phyloP scores from a whole-genome alignment of 1,140 invertebrate species.

The Rhagoletis zephyria region DNA sequence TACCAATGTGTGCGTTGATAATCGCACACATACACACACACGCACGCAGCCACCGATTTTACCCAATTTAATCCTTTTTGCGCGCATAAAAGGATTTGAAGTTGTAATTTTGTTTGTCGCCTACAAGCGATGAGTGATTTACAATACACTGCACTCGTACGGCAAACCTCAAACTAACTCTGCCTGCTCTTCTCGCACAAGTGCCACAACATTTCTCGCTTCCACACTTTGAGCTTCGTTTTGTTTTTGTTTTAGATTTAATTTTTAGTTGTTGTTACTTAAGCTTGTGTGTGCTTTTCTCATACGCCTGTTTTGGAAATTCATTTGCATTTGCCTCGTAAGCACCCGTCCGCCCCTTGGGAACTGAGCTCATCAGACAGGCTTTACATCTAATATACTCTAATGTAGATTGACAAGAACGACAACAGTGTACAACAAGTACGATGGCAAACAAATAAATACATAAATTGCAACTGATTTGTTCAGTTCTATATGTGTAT shows the following conservation, averaged over 20 bases:
- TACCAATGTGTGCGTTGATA: not conserved
- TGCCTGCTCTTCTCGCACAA: not conserved
- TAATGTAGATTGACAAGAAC: not conserved
- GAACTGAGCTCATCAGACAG: not conserved
- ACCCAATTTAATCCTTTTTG: slow-evolving; percentile 40
- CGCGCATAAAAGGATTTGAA: slow-evolving; percentile 51
- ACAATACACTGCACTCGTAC: not conserved
- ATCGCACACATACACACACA: not conserved
- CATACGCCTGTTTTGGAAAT: not conserved
- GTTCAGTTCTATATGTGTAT: not conserved
- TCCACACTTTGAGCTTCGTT: not conserved
- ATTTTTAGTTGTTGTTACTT: not conserved
- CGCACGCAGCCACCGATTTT: not conserved
- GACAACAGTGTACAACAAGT: not conserved
- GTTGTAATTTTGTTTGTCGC: slow-evolving; percentile 25
- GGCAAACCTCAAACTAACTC: not conserved
- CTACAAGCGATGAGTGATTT: slow-evolving; percentile 14
- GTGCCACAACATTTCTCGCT: not conserved
- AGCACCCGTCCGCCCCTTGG: not conserved
- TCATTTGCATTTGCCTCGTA: slow-evolving; percentile 16
- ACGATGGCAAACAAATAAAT: not conserved
- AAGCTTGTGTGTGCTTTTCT: not conserved
- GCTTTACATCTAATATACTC: slow-evolving; percentile 18
- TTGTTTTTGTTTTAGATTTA: not conserved
- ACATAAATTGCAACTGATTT: slow-evolving; percentile 31